Percentiles rank a stretch among this genome's conserved stretches.
Conservation (phyloP, 2,888 invertebrate genomes). For the Drosophila trichaetosa region DNA sequence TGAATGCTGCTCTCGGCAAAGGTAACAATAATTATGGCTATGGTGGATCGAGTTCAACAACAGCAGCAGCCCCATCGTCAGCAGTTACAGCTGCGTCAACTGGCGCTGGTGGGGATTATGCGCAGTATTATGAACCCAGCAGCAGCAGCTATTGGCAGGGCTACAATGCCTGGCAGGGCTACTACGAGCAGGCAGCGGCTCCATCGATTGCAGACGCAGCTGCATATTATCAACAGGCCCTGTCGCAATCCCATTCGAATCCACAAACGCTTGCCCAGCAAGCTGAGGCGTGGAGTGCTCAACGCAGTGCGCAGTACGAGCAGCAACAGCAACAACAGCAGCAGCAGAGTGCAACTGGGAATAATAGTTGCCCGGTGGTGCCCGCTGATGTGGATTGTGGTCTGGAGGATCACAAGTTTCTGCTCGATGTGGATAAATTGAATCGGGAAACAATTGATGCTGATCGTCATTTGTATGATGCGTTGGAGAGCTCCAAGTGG, state of each 20-base stretch:
- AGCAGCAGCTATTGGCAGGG: conserved; percentile 93
- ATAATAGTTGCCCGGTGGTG: conserved; percentile 78
- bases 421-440: conserved; percentile 90
- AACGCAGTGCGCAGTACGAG: conserved; percentile 84
- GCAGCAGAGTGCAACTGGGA: conserved; percentile 66
- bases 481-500: conserved; percentile 93
- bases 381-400: conserved; percentile 88
- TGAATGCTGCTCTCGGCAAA: conserved; percentile 75
- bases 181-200: conserved; percentile 87
- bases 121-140: conserved; percentile 92
- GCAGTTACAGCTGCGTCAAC: conserved; percentile 35
- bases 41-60: conserved; percentile 51
- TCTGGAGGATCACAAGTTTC: conserved; percentile 92
- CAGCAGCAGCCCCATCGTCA: conserved; percentile 30
- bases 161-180: conserved; percentile 92
- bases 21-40: conserved; percentile 82
- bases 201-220: conserved; percentile 77
- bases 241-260: conserved; percentile 82
- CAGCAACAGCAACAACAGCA: conserved; percentile 69
- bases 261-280: conserved; percentile 84
- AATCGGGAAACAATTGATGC: conserved; percentile 91
- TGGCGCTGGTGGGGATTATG: conserved; percentile 86
- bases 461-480: conserved; percentile 92
- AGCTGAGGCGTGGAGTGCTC: conserved; percentile 86
- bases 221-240: conserved; percentile 84